Evolutionary conservation across 2,113 vertebrate species (phyloP), one percentile per base, ranked within the genome.

Genomic region (rat (Rattus norvegicus)): DNA sequence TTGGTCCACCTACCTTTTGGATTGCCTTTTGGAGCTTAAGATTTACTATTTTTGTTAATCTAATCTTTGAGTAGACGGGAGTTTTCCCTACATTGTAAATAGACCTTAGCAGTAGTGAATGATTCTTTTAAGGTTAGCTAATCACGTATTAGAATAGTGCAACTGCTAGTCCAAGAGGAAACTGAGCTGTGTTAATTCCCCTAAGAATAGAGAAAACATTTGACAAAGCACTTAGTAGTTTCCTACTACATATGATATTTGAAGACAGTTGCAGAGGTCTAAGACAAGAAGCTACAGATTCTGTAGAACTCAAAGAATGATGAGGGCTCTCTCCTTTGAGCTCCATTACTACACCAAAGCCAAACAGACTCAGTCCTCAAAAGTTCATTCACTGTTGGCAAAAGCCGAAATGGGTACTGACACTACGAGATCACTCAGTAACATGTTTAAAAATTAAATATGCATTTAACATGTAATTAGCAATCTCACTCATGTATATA

Each of bases 361-460:
- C 69, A 73, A 80, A 12, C 8, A 56, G 33, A 1, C 2, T 12
- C 7, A 91, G 5, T 54, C 30, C 19, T 83, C n/a, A 52, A 90
- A 89, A 92, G 39, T 92, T 75, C 76, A 86, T 43, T 77, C 49
- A 63, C 20, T 91, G 28, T 91, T 91, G 19, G 28, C n/a, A 20
- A 36, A 90, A 81, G 2, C 92, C 0, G 77, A 93, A 92, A 63
- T 36, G 76, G 10, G 4, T 92, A 5, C 36, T 49, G 24, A 39
- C 12, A 70, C 11, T 43, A 26, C 33, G n/a, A 4, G 12, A 76
- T 54, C 70, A 79, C 80, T 88, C 84, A 10, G 16, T 91, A 89
- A 73, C 12, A 88, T 67, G 20, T 92, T 26, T 63, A 14, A 91
- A 90, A 96, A 93, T 91, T 69, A 97, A 86, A 70, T 72, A 92